These are phyloP conservation scores for Mythimna pallens DNA, from an alignment of 2,888 invertebrate species.

Conservation along the genomic window DNA sequence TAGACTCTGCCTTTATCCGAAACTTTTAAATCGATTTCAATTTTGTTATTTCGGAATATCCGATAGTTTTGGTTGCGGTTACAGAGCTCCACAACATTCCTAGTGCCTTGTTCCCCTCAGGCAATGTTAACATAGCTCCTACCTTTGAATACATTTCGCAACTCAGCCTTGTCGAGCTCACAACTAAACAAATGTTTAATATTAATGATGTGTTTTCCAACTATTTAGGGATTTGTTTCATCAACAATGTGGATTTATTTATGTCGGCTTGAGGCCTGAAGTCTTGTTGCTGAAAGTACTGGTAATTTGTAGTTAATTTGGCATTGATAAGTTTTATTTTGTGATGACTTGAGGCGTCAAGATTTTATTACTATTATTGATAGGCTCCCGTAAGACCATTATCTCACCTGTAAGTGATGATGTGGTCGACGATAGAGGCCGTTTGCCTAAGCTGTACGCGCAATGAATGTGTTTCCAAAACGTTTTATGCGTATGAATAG, in stretches of 20 bases:
- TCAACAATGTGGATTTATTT: conserved; percentile 20
- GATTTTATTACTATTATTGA: too few species aligned
- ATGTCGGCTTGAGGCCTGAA: background rate
- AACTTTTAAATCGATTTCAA: too few species aligned
- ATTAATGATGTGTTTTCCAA: conserved; percentile 44
- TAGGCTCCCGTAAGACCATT: too few species aligned
- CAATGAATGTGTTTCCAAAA: too few species aligned
- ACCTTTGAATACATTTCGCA: conserved; percentile 45
- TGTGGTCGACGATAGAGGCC: too few species aligned
- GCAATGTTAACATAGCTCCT: conserved; percentile 53
- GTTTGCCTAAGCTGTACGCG: too few species aligned
- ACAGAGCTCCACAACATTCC: too few species aligned
- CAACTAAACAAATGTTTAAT: conserved; percentile 49
- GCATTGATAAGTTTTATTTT: background rate
- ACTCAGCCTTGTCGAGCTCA: conserved; percentile 39
- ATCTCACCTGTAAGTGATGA: too few species aligned
- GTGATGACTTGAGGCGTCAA: background rate
- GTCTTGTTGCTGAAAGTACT: background rate
- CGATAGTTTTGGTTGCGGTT: too few species aligned
- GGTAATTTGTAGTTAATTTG: background rate
- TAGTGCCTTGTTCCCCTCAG: conserved; percentile 33
- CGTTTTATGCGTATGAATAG: too few species aligned
- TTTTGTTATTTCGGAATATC: too few species aligned
- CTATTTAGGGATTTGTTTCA: conserved; percentile 29
- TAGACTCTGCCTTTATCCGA: too few species aligned